Evolutionary conservation across 2,113 vertebrate genomes (phyloP).

Genomic region (Merops nubicus): DNA sequence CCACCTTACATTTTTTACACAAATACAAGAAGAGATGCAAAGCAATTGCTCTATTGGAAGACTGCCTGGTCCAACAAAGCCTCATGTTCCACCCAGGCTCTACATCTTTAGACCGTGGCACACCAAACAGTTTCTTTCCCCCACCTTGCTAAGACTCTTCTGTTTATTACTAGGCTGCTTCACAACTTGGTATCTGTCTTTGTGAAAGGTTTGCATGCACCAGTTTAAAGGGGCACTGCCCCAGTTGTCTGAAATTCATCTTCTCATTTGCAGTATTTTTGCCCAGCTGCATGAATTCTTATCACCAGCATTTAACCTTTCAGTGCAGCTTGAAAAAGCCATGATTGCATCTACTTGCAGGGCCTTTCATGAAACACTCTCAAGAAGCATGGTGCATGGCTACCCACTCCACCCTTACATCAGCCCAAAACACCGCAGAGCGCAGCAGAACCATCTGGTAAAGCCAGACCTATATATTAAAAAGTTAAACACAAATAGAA

Average conservation of each 20-base stretch:
- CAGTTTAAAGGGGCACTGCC: background rate
- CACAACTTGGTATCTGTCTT: background rate
- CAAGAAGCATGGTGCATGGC: background rate
- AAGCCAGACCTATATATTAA: background rate
- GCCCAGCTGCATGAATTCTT: background rate
- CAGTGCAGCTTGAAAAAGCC: background rate
- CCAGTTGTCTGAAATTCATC: background rate
- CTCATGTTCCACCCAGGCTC: background rate
- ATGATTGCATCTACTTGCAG: background rate
- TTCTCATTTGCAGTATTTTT: background rate
- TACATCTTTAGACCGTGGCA: background rate
- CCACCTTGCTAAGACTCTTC: background rate
- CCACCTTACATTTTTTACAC: background rate
- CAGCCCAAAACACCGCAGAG: background rate
- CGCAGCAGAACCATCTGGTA: background rate
- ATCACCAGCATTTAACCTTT: background rate
- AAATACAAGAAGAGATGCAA: background rate
- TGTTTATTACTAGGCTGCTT: background rate
- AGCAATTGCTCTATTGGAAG: background rate
- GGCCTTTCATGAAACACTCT: background rate
- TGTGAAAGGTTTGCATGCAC: background rate
- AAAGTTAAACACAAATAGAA: no score
- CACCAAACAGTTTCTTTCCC: background rate
- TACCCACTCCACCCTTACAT: background rate
- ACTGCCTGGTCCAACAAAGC: background rate